These are phyloP conservation scores for Nebria brevicollis DNA, from an alignment of 2,888 invertebrate species.

Conservation along the genomic window DNA sequence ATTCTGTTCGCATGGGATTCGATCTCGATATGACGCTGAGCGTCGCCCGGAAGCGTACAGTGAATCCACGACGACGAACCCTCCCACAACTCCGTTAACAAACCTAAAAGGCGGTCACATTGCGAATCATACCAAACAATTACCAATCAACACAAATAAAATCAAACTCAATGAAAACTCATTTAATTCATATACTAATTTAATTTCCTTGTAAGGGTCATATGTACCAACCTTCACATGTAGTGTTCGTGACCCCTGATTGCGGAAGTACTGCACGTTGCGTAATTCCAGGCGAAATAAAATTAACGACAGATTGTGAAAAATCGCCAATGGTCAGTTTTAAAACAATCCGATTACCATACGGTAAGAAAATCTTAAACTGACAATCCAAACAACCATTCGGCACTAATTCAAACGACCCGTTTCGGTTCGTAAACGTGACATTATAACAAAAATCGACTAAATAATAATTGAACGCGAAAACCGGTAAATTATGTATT, in stretches of 20 bases:
- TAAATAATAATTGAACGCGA: slow-evolving; percentile 72
- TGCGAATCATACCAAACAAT: neutral
- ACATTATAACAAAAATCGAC: slow-evolving; percentile 80
- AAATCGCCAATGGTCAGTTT: slow-evolving; percentile 68
- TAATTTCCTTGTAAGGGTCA: too few relatives aligned
- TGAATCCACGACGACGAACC: slow-evolving; percentile 70
- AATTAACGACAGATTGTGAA: slow-evolving; percentile 45
- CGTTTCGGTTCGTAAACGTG: slow-evolving; percentile 71
- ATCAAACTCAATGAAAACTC: neutral
- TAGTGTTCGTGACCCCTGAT: neutral
- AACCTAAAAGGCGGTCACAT: slow-evolving; percentile 57
- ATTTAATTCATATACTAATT: too few relatives aligned
- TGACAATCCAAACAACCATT: slow-evolving; percentile 71
- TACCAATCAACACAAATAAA: neutral
- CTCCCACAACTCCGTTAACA: slow-evolving; percentile 69
- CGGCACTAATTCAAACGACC: slow-evolving; percentile 73
- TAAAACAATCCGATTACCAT: slow-evolving; percentile 74
- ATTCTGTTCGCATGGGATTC: slow-evolving; percentile 70
- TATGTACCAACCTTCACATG: slow-evolving; percentile 58
- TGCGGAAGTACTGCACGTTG: neutral
- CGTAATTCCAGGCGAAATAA: slow-evolving; percentile 21
- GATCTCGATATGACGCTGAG: slow-evolving; percentile 68
- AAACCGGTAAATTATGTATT: slow-evolving; percentile 72
- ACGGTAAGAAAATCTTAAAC: slow-evolving; percentile 76
- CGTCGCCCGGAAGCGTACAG: slow-evolving; percentile 70